phyloP scores from a whole-genome alignment of 2,888 invertebrate genomes.

The Taphrorychus bicolor region DNA sequence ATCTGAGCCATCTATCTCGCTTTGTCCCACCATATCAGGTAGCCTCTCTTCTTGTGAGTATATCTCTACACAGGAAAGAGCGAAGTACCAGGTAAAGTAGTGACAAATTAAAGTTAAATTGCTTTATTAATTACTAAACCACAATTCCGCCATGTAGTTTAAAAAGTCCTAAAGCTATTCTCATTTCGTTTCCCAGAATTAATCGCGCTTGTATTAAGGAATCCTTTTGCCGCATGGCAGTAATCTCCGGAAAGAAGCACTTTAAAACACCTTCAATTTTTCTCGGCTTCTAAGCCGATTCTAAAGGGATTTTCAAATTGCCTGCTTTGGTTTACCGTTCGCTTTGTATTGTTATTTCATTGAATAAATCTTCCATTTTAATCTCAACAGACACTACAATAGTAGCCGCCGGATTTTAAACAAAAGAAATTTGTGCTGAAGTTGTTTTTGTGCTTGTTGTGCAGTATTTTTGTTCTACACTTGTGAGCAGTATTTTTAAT shows the following conservation, averaged over 20 bases:
- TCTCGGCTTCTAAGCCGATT: not conserved
- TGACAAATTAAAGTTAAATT: not conserved
- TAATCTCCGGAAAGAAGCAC: constrained; percentile 5
- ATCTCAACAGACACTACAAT: too few species aligned
- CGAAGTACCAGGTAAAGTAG: not conserved
- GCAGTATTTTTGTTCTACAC: too few species aligned
- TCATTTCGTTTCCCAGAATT: not conserved
- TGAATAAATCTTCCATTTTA: too few species aligned
- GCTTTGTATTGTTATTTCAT: too few species aligned
- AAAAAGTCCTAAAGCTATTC: not conserved
- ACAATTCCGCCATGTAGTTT: not conserved
- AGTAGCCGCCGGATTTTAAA: too few species aligned
- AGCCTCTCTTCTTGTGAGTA: too few species aligned
- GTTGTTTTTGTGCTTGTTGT: too few species aligned
- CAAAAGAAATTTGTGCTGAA: too few species aligned
- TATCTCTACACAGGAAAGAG: too few species aligned
- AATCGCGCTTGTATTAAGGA: constrained; percentile 2
- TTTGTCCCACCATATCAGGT: not conserved
- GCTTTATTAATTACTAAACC: not conserved
- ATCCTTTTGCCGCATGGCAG: not conserved
- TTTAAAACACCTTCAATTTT: constrained; percentile 8
- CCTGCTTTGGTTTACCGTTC: not conserved
- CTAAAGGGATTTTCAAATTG: not conserved
- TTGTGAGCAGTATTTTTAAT: too few species aligned
- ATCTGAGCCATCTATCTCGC: not conserved